A percentile compares a stretch with the other conserved stretches of the same genome.
Evolutionary conservation across 1,140 invertebrate species (phyloP).

Genomic region (Drosophila chauvacae): DNA sequence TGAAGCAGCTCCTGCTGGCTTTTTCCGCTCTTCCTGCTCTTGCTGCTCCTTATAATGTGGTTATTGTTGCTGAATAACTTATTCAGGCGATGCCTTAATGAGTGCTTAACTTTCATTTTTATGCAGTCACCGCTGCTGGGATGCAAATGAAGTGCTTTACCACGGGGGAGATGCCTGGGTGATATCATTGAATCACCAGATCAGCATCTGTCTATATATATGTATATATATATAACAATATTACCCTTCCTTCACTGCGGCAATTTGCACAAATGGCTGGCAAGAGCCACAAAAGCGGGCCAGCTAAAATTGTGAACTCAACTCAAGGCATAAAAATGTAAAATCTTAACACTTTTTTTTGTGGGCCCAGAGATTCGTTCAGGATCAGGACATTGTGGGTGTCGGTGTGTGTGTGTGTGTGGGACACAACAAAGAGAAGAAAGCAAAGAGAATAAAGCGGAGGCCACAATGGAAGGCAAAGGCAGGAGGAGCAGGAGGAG

Average conservation of each 20-base stretch:
- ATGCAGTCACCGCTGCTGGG: constrained; percentile 24
- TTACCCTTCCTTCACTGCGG: constrained; percentile 49
- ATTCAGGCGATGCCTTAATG: constrained; percentile 75
- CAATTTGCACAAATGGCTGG: constrained; percentile 79
- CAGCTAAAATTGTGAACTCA: constrained; percentile 40
- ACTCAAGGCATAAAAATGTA: constrained; percentile 68
- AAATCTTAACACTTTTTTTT: constrained; percentile 78
- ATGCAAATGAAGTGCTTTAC: constrained; percentile 24
- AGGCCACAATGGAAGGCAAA: constrained; percentile 50
- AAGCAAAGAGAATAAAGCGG: constrained; percentile 34
- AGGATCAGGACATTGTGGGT: constrained; percentile 61
- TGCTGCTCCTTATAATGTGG: neutral
- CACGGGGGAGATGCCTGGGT: neutral
- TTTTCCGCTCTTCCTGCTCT: neutral
- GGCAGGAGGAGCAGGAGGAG: neutral
- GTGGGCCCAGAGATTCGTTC: constrained; percentile 10
- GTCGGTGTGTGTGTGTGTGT: constrained; percentile 29
- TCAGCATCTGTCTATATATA: constrained; percentile 9
- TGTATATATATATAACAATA: constrained; percentile 23
- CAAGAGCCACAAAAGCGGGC: constrained; percentile 58
- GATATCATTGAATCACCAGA: constrained; percentile 40
- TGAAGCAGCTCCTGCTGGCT: constrained; percentile 14
- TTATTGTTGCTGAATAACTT: constrained; percentile 57
- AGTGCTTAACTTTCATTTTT: constrained; percentile 76
- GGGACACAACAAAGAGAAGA: constrained; percentile 55